These are phyloP conservation scores for Orthosia incerta DNA, from an alignment of 2,888 invertebrate genomes.

Conservation along the genomic window DNA sequence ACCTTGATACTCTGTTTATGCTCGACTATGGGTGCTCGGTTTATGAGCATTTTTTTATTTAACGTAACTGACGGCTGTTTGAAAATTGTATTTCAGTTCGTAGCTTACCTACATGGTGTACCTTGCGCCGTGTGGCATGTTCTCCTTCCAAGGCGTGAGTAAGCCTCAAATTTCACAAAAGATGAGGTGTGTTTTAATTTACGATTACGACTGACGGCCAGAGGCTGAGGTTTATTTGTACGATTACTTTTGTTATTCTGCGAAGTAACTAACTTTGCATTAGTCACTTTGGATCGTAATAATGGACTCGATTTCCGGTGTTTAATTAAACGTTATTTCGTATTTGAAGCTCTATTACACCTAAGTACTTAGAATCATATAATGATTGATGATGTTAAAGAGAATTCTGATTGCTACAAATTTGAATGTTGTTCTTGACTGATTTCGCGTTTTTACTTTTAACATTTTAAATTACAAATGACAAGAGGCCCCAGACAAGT, in stretches of 20 bases:
- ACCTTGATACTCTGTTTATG: conserved; percentile 88
- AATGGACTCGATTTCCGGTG: conserved; percentile 44
- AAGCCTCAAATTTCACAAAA: conserved; percentile 54
- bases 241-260: conserved; percentile 54
- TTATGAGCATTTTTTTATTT: conserved; percentile 85
- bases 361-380: conserved; percentile 10
- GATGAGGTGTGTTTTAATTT: conserved; percentile 60
- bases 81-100: conserved; percentile 76
- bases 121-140: conserved; percentile 30
- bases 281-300: conserved; percentile 44
- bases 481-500: too few relatives aligned
- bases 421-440: background rate
- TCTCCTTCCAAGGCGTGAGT: conserved; percentile 45
- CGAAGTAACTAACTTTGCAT: conserved; percentile 50
- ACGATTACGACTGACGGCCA: conserved; percentile 52
- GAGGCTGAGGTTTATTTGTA: conserved; percentile 47
- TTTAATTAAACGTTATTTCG: conserved; percentile 39
- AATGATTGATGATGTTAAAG: background rate
- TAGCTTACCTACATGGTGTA: conserved; percentile 43
- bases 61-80: conserved; percentile 83
- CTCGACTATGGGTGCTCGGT: conserved; percentile 81
- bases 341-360: conserved; percentile 17
- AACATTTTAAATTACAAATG: too few relatives aligned
- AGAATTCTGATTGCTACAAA: background rate
- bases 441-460: background rate